These are phyloP conservation scores for Melipona quadrifasciata DNA, from an alignment of 1,140 invertebrate genomes.

Conservation along the genomic window DNA sequence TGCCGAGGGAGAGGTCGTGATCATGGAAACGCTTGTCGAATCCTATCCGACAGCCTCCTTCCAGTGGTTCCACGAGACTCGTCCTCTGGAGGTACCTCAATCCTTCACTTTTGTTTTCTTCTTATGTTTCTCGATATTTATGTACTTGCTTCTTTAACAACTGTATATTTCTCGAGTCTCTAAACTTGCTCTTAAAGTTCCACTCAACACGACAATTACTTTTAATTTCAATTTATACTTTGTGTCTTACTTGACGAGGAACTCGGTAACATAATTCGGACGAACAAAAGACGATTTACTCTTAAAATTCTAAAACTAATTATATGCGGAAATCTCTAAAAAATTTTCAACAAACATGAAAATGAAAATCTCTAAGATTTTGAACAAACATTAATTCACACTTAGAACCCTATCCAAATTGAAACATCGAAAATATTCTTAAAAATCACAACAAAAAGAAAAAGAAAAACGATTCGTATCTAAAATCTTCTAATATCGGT, in stretches of 20 bases:
- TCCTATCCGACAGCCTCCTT: constrained; percentile 91
- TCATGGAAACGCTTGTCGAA: constrained; percentile 89
- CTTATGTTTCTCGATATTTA: constrained; percentile 32
- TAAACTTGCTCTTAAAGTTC: neutral
- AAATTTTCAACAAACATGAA: no score
- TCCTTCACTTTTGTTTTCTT: neutral
- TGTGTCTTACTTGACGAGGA: no score
- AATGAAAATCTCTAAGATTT: no score
- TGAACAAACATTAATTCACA: neutral
- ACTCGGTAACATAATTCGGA: no score
- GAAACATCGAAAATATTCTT: neutral
- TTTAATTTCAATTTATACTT: no score
- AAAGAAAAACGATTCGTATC: neutral
- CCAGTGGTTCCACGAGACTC: constrained; percentile 90
- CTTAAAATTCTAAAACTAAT: neutral
- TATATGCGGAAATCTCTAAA: no score
- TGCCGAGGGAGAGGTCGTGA: constrained; percentile 88
- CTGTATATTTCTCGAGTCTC: neutral
- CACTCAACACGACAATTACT: no score
- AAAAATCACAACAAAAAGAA: neutral
- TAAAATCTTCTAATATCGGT: neutral
- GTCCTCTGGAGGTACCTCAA: constrained; percentile 79
- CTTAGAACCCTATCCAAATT: neutral
- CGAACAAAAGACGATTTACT: neutral
- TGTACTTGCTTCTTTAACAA: constrained; percentile 1